phyloP scores from a whole-genome alignment of 2,797 vertebrate genomes.

The Oryzias dopingdopingensis region DNA sequence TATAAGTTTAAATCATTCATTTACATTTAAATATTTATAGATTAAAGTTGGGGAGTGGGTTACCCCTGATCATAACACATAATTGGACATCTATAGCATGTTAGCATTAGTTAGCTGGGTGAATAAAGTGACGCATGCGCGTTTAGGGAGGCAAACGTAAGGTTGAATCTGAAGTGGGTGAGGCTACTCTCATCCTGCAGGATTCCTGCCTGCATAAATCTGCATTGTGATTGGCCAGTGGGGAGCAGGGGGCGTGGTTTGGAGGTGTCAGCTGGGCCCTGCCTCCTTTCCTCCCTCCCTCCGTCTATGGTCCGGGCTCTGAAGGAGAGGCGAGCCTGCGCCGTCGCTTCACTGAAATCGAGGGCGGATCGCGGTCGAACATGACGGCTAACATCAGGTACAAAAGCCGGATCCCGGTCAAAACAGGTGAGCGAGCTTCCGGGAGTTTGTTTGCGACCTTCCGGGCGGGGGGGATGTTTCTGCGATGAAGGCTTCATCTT shows the following conservation, averaged over 20 bases:
- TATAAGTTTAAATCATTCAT: not conserved
- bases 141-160: no score
- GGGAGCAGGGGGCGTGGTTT: constrained; percentile 50
- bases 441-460: rapidly evolving
- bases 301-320: constrained; percentile 18
- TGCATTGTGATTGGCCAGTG: constrained; percentile 31
- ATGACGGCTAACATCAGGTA: constrained; percentile 91
- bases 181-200: constrained; percentile 7
- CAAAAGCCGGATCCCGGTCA: constrained; percentile 89
- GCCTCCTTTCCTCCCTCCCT: constrained; percentile 37
- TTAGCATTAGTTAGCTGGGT: no score
- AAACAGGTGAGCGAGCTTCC: constrained; percentile 83
- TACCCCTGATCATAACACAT: no score
- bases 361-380: constrained; percentile 62
- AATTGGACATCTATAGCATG: no score
- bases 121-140: no score
- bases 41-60: not conserved
- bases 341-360: constrained; percentile 39
- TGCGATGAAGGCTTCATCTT: constrained; percentile 41
- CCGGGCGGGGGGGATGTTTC: not conserved
- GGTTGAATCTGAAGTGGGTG: not conserved
- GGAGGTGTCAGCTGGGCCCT: constrained; percentile 33
- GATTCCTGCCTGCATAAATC: not conserved
- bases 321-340: constrained; percentile 49
- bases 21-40: not conserved